Percentiles rank a stretch among this genome's conserved stretches.
These are phyloP conservation scores for Gobio gobio DNA, from an alignment of 2,113 vertebrate species.

Conservation along the genomic window DNA sequence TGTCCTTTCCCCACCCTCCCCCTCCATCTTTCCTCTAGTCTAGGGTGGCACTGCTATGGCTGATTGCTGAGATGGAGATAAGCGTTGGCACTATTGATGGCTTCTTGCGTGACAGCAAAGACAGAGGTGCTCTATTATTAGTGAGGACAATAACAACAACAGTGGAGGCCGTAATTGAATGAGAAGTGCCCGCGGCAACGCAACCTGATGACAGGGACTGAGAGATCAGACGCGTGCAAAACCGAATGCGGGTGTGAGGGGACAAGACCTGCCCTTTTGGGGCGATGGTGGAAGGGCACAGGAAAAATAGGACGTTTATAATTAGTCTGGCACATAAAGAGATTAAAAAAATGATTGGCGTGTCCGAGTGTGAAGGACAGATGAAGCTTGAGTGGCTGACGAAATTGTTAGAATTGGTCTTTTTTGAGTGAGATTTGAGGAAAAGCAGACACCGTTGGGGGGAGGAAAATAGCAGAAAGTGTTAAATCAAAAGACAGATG, in stretches of 20 bases:
- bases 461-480: background rate
- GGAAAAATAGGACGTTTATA: slow-evolving; percentile 48
- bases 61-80: slow-evolving; percentile 70
- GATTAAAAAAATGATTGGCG: background rate
- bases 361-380: background rate
- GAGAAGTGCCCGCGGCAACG: slow-evolving; percentile 56
- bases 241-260: background rate
- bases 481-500: slow-evolving; percentile 20
- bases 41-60: slow-evolving; percentile 64
- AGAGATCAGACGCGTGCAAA: slow-evolving; percentile 47
- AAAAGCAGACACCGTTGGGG: background rate
- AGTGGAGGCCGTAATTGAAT: slow-evolving; percentile 66
- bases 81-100: slow-evolving; percentile 66
- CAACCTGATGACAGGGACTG: slow-evolving; percentile 33
- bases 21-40: slow-evolving; percentile 53
- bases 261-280: slow-evolving; percentile 23
- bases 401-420: background rate
- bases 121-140: slow-evolving; percentile 69
- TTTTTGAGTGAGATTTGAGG: background rate
- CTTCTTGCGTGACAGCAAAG: slow-evolving; percentile 63
- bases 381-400: background rate
- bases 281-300: background rate
- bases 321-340: slow-evolving; percentile 32
- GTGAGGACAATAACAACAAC: slow-evolving; percentile 68
- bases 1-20: background rate